Evolutionary conservation across 2,888 invertebrate genomes (phyloP).

Genomic region (Marasmarcha lunaedactyla): DNA sequence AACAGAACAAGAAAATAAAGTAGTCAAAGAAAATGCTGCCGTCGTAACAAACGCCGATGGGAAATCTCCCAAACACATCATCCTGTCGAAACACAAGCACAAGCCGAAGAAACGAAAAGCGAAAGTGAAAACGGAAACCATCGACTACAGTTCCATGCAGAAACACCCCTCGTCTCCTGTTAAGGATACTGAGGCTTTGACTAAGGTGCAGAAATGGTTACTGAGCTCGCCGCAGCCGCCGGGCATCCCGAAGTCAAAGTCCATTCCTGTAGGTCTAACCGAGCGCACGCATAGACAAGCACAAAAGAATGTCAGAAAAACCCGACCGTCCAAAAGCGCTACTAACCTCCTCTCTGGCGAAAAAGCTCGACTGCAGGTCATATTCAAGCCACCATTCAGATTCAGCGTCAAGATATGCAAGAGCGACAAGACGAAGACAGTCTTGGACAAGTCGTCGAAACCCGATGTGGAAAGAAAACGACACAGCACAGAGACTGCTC

Average conservation of each 20-base stretch:
- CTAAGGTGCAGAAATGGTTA: slow-evolving; percentile 89
- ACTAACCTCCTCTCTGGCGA: slow-evolving; percentile 75
- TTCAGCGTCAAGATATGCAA: slow-evolving; percentile 84
- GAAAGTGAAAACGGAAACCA: slow-evolving; percentile 78
- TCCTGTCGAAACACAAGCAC: slow-evolving; percentile 56
- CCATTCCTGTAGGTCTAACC: slow-evolving; percentile 81
- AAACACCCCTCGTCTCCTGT: slow-evolving; percentile 68
- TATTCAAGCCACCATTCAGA: slow-evolving; percentile 89
- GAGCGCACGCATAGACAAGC: slow-evolving; percentile 54
- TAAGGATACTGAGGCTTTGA: slow-evolving; percentile 69
- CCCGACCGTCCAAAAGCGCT: slow-evolving; percentile 75
- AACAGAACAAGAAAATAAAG: slow-evolving; percentile 41
- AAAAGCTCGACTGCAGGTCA: slow-evolving; percentile 84
- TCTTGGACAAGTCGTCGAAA: slow-evolving; percentile 69
- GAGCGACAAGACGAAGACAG: slow-evolving; percentile 75
- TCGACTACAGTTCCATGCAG: slow-evolving; percentile 81
- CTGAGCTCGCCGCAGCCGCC: slow-evolving; percentile 77
- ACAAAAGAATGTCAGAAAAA: slow-evolving; percentile 65
- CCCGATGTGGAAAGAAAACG: slow-evolving; percentile 56
- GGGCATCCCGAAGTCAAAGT: slow-evolving; percentile 83
- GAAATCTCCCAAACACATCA: slow-evolving; percentile 67
- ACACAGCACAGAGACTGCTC: slow-evolving; percentile 24
- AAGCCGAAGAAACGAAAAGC: slow-evolving; percentile 66
- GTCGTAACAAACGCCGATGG: slow-evolving; percentile 62
- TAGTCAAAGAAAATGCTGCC: slow-evolving; percentile 49